Conservation (phyloP, 2,888 invertebrate species). For the Hydrotaea cyrtoneurina region DNA sequence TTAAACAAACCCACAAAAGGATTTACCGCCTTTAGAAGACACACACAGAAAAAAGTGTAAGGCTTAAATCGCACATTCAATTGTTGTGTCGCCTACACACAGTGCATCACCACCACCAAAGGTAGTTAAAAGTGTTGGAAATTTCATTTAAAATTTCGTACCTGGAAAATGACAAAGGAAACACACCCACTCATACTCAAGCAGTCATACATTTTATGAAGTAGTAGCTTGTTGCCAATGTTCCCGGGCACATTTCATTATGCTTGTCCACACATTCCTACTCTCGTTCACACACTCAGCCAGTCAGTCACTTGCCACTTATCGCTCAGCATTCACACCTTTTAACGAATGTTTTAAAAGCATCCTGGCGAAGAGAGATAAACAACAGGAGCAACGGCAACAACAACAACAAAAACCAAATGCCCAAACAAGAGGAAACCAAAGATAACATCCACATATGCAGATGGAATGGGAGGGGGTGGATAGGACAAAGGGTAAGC, state of each 20-base stretch:
- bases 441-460: neutral
- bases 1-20: constrained; percentile 61
- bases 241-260: neutral
- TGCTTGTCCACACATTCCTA: neutral
- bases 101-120: neutral
- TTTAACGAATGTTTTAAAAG: constrained; percentile 32
- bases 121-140: constrained; percentile 22
- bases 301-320: neutral
- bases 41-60: neutral
- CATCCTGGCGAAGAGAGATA: constrained; percentile 9
- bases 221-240: neutral
- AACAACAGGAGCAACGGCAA: neutral
- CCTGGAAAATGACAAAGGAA: no score
- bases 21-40: neutral
- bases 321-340: constrained; percentile 17
- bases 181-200: no score
- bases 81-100: neutral
- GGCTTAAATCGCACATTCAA: neutral
- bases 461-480: neutral
- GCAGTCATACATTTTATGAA: neutral
- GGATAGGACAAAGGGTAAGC: neutral
- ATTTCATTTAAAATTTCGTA: constrained; percentile 12
- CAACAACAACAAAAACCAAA: neutral
- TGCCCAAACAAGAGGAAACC: neutral
- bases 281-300: neutral